Evolutionary conservation across 1,140 invertebrate genomes (phyloP).

Genomic region (Drosophila kurseongensis): DNA sequence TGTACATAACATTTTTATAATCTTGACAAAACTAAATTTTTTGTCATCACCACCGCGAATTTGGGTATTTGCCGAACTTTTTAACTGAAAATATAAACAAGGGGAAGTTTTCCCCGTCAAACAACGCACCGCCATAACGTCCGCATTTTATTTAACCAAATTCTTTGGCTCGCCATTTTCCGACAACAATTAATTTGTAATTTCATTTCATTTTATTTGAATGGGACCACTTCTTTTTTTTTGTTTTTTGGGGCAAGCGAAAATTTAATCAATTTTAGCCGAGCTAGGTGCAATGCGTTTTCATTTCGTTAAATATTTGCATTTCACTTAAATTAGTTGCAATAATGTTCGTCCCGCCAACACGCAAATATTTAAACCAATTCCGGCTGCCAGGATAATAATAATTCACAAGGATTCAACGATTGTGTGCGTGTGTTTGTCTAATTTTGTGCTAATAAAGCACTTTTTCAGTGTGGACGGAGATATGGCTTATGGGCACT

Average conservation of each 20-base stretch:
- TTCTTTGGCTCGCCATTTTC: slow-evolving; percentile 21
- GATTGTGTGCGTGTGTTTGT: neutral
- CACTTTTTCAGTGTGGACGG: slow-evolving; percentile 25
- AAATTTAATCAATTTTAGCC: slow-evolving; percentile 39
- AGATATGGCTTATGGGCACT: neutral
- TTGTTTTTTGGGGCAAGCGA: neutral
- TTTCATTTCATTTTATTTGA: slow-evolving; percentile 35
- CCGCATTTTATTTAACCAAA: slow-evolving; percentile 57
- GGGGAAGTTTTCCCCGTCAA: neutral
- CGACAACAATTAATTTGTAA: slow-evolving; percentile 40
- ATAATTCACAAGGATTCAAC: slow-evolving; percentile 8
- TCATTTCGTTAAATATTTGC: slow-evolving; percentile 69
- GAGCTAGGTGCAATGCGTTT: slow-evolving; percentile 18
- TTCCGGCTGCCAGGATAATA: neutral
- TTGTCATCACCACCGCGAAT: no score
- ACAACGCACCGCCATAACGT: slow-evolving; percentile 7
- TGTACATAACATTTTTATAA: no score
- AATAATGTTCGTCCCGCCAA: slow-evolving; percentile 27
- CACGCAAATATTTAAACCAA: slow-evolving; percentile 17
- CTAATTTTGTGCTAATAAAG: slow-evolving; percentile 61
- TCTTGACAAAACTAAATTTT: no score
- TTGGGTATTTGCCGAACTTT: neutral
- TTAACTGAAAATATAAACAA: neutral
- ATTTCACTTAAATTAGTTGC: slow-evolving; percentile 70
- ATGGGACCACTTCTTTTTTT: slow-evolving; percentile 2